Conservation (phyloP, 1,140 invertebrate genomes). For the Drosophila melanogaster region Release_6_plus_ISO1_MT NT_033777.3:17636001-17636500, state of each 20-base stretch:
- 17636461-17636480: slow-evolving; percentile 22
- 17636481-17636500: slow-evolving; percentile 71
- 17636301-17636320: slow-evolving; percentile 15
- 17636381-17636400: slow-evolving; percentile 46
- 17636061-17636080: slow-evolving; percentile 77
- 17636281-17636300: too few relatives aligned
- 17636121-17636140: slow-evolving; percentile 84
- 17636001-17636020: slow-evolving; percentile 85
- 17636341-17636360: slow-evolving; percentile 84
- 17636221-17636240: slow-evolving; percentile 70
- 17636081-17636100: slow-evolving; percentile 49
- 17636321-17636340: slow-evolving; percentile 65
- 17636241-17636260: slow-evolving; percentile 57
- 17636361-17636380: slow-evolving; percentile 77
- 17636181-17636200: slow-evolving; percentile 81
- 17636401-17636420: slow-evolving; percentile 82
- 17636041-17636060: slow-evolving; percentile 79
- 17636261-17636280: slow-evolving; percentile 9
- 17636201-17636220: slow-evolving; percentile 58
- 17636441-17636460: slow-evolving; percentile 1
- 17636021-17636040: slow-evolving; percentile 85
- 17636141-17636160: slow-evolving; percentile 70
- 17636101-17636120: slow-evolving; percentile 71
- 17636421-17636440: slow-evolving; percentile 36
- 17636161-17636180: slow-evolving; percentile 51